Percentiles rank a stretch among this genome's conserved stretches.
Evolutionary conservation across 2,113 vertebrate species (phyloP).

Genomic region (Machaerirhynchus nigripectus): DNA sequence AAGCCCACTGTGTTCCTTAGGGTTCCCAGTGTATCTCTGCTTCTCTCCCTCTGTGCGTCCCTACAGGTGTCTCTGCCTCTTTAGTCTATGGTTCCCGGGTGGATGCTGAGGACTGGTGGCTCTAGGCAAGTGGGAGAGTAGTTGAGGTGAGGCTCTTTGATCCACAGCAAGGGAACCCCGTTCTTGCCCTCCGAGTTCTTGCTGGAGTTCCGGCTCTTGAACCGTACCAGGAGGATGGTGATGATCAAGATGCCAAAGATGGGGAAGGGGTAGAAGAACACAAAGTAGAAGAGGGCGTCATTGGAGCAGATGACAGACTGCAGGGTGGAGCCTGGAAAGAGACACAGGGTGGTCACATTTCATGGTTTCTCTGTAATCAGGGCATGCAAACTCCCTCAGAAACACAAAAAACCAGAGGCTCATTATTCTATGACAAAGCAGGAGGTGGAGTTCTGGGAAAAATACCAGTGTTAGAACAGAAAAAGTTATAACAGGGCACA

Average conservation of each 20-base stretch:
- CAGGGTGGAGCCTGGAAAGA: slow-evolving; percentile 80
- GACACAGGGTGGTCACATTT: not conserved
- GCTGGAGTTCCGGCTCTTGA: slow-evolving; percentile 88
- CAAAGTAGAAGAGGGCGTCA: slow-evolving; percentile 93
- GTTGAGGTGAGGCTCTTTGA: slow-evolving; percentile 97
- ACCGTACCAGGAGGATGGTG: slow-evolving; percentile 91
- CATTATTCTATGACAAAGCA: not conserved
- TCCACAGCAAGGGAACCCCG: slow-evolving; percentile 95
- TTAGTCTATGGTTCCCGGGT: slow-evolving; percentile 96
- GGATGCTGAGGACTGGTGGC: slow-evolving; percentile 93
- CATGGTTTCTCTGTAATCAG: not conserved
- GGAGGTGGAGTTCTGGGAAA: not conserved
- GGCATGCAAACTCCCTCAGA: not conserved
- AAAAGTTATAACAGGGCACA: not conserved
- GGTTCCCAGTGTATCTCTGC: not conserved
- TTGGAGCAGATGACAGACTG: slow-evolving; percentile 95
- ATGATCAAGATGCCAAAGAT: slow-evolving; percentile 96
- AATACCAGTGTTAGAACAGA: not conserved
- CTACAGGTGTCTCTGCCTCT: not conserved
- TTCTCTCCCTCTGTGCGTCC: not conserved
- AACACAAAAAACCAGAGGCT: not conserved
- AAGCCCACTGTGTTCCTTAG: slow-evolving; percentile 14
- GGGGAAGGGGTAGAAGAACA: slow-evolving; percentile 98
- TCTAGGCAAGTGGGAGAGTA: slow-evolving; percentile 98
- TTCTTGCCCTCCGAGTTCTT: slow-evolving; percentile 97